Conservation (phyloP, 2,797 vertebrate species). For the Meda fulgida region DNA sequence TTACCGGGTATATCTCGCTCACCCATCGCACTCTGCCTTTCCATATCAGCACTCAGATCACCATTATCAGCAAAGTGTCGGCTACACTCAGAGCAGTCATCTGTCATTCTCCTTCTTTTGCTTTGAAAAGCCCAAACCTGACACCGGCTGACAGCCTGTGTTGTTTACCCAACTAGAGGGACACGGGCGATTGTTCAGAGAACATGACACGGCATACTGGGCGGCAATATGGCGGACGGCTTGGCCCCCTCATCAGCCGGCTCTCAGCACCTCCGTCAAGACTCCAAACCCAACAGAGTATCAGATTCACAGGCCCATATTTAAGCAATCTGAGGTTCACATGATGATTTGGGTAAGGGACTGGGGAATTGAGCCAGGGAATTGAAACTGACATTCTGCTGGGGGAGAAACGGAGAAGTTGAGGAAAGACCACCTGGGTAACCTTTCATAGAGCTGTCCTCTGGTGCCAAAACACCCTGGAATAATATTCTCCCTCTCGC, state of each 20-base stretch:
- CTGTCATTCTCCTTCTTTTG: constrained; percentile 61
- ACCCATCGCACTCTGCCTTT: constrained; percentile 58
- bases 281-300: constrained; percentile 61
- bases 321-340: constrained; percentile 59
- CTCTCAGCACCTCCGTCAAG: constrained; percentile 60
- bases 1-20: constrained; percentile 50
- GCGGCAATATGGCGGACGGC: constrained; percentile 58
- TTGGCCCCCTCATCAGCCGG: constrained; percentile 59
- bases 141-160: constrained; percentile 64
- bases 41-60: constrained; percentile 58
- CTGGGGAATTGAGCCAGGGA: constrained; percentile 47
- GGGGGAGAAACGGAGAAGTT: constrained; percentile 53
- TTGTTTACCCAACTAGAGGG: constrained; percentile 64
- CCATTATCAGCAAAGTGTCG: constrained; percentile 61
- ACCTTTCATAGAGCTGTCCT: constrained; percentile 65
- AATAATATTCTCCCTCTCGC: constrained; percentile 37
- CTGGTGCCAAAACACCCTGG: constrained; percentile 64
- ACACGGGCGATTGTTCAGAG: constrained; percentile 60
- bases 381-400: constrained; percentile 62
- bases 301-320: constrained; percentile 61
- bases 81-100: constrained; percentile 60
- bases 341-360: constrained; percentile 57
- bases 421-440: constrained; percentile 68
- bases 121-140: constrained; percentile 63
- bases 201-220: constrained; percentile 65